Conservation (phyloP, 2,797 vertebrate species). For the Chaenodraco wilsoni region DNA sequence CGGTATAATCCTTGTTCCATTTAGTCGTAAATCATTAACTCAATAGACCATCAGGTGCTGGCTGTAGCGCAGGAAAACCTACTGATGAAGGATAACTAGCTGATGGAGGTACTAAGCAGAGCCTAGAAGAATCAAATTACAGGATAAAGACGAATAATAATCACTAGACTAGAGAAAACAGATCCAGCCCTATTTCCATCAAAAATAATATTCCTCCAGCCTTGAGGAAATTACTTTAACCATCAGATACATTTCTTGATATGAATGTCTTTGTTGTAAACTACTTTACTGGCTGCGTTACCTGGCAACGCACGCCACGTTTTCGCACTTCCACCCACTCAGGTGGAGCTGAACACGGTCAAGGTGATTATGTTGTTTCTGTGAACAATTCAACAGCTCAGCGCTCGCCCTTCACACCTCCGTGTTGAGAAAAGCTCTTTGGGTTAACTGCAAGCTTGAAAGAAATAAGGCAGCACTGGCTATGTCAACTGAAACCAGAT, state of each 20-base stretch:
- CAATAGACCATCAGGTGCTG: slow-evolving; percentile 7
- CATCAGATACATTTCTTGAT: not conserved
- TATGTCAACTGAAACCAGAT: slow-evolving; percentile 34
- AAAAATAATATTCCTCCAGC: not conserved
- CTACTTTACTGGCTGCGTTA: slow-evolving; percentile 56
- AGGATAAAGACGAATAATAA: not conserved
- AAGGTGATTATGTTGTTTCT: slow-evolving; percentile 64
- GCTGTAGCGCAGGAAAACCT: not conserved
- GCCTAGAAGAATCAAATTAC: slow-evolving; percentile 14
- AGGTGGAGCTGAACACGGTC: slow-evolving; percentile 46
- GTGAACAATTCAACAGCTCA: slow-evolving; percentile 54
- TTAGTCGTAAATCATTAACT: slow-evolving; percentile 44
- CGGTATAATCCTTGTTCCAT: slow-evolving; percentile 28
- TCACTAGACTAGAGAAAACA: slow-evolving; percentile 19
- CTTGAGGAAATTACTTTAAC: not conserved
- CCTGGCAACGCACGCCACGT: slow-evolving; percentile 73
- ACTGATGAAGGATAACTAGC: slow-evolving; percentile 27
- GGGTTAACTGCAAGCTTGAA: slow-evolving; percentile 26
- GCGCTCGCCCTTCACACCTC: slow-evolving; percentile 29
- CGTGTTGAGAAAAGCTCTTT: slow-evolving; percentile 36
- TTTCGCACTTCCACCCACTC: slow-evolving; percentile 65
- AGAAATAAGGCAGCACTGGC: slow-evolving; percentile 1
- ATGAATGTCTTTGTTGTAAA: slow-evolving; percentile 7
- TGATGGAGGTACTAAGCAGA: slow-evolving; percentile 16
- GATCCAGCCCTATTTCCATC: not conserved